Evolutionary conservation across 2,797 vertebrate genomes (phyloP), one percentile per base, ranked within the genome.

Genomic region (Sebastes paucispinis): DNA sequence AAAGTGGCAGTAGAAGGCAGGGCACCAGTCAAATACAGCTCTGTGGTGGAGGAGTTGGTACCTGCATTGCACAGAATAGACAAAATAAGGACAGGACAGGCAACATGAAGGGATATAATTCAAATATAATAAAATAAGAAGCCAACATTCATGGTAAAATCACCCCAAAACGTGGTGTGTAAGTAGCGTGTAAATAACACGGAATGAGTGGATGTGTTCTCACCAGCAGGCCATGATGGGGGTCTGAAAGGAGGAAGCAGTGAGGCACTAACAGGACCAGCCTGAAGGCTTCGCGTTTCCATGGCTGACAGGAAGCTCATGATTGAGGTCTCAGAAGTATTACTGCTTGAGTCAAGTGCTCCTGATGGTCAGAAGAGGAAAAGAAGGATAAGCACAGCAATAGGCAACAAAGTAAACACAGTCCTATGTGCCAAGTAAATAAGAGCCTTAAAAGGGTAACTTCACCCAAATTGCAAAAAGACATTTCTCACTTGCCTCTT

Each of bases 281-380:
- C 93, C 95, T 98, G 97, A 93, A 97, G 96, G 84, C 96, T 96
- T 93, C 97, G 96, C 50, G 98, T 96, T 90, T 99, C 98, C 86
- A 98, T 97, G 93, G 97, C 94, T 90, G 98, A 97, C 71, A 99
- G 96, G 95, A 99, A 99, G 95, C 96, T 99, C 98, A 98, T 97
- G 91, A 98, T 97, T 70, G 98, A 97, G 85, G 97, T 96, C 93
- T 98, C 98, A 91, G 98, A 96, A 96, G 96, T 97, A 95, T 96
- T 97, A 89, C 94, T 95, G 93, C 94, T 97, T 77, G 96, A 94
- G 92, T 99, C 97, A 94, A 99, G 98, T 74, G 97, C 93, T 94
- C 97, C 96, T 89, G 74, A 79, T 27, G 87, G 31, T 50, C 63
- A 85, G 82, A 84, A 68, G 6, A 59, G 11, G 7, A 69, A 75